phyloP scores from a whole-genome alignment of 2,113 vertebrate species.

The Oreochromis aureus region DNA sequence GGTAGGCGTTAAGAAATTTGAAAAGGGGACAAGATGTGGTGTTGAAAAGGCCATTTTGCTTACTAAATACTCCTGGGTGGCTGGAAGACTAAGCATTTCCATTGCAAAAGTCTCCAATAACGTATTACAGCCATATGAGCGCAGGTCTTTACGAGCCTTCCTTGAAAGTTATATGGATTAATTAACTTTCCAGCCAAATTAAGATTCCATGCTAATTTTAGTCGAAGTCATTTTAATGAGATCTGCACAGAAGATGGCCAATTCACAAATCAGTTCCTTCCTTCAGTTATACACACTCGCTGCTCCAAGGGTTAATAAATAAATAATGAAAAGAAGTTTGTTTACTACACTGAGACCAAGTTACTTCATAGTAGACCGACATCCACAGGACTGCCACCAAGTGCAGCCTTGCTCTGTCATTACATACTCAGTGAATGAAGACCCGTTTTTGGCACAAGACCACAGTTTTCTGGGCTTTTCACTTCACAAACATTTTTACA shows the following conservation, averaged over 20 bases:
- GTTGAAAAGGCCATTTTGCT: slow-evolving; percentile 61
- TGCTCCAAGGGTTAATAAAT: not conserved
- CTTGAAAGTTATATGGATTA: slow-evolving; percentile 60
- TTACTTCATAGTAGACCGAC: not conserved
- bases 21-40: slow-evolving; percentile 44
- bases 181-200: slow-evolving; percentile 66
- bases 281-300: not conserved
- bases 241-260: slow-evolving; percentile 47
- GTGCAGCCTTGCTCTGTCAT: slow-evolving; percentile 56
- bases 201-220: slow-evolving; percentile 60
- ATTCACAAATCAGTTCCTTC: slow-evolving; percentile 13
- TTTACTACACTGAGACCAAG: not conserved
- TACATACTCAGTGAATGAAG: slow-evolving; percentile 42
- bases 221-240: slow-evolving; percentile 44
- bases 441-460: slow-evolving; percentile 59
- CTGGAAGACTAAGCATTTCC: slow-evolving; percentile 63
- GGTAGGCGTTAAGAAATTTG: slow-evolving; percentile 41
- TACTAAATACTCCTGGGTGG: slow-evolving; percentile 63
- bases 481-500: slow-evolving; percentile 76
- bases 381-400: slow-evolving; percentile 22
- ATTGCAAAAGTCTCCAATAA: slow-evolving; percentile 51
- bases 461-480: slow-evolving; percentile 60
- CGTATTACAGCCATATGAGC: slow-evolving; percentile 31
- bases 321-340: slow-evolving; percentile 1
- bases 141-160: slow-evolving; percentile 45